Conservation (phyloP, 1,140 invertebrate genomes). For the Phthorimaea operculella region DNA sequence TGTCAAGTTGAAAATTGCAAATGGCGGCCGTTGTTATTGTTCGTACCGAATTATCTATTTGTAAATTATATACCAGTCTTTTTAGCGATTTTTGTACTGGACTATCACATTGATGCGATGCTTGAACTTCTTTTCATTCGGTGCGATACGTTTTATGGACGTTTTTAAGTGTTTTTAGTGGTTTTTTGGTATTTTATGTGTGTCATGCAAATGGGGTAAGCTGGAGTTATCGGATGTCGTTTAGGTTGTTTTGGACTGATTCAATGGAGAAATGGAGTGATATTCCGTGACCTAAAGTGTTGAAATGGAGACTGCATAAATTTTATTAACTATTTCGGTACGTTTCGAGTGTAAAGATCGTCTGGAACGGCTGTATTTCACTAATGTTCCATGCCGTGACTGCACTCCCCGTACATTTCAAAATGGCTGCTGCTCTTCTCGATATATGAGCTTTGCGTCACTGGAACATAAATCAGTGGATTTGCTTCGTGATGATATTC, state of each 20-base stretch:
- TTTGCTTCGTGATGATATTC: constrained; percentile 50
- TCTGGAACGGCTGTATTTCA: constrained; percentile 48
- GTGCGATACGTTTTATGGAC: constrained; percentile 58
- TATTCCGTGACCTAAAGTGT: constrained; percentile 56
- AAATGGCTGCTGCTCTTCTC: constrained; percentile 68
- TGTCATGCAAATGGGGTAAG: constrained; percentile 70
- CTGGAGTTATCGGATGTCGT: constrained; percentile 69
- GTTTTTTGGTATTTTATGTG: constrained; percentile 67
- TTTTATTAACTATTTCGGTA: constrained; percentile 37
- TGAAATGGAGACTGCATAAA: constrained; percentile 56
- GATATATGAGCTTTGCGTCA: constrained; percentile 69
- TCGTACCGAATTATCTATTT: constrained; percentile 68
- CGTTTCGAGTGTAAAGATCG: constrained; percentile 31
- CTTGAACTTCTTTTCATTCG: constrained; percentile 58
- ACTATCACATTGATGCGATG: constrained; percentile 59
- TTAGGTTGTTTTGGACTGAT: constrained; percentile 69
- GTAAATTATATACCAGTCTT: constrained; percentile 68
- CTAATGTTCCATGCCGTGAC: constrained; percentile 68
- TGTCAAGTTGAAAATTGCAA: constrained; percentile 70
- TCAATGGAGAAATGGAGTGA: constrained; percentile 62
- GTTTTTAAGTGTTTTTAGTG: constrained; percentile 66
- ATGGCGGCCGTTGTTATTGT: constrained; percentile 71
- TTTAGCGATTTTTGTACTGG: constrained; percentile 65
- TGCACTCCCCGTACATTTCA: constrained; percentile 68
- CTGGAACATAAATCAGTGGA: constrained; percentile 64